Conservation (phyloP, 2,888 invertebrate genomes). For the Oscheius sp. region DNA sequence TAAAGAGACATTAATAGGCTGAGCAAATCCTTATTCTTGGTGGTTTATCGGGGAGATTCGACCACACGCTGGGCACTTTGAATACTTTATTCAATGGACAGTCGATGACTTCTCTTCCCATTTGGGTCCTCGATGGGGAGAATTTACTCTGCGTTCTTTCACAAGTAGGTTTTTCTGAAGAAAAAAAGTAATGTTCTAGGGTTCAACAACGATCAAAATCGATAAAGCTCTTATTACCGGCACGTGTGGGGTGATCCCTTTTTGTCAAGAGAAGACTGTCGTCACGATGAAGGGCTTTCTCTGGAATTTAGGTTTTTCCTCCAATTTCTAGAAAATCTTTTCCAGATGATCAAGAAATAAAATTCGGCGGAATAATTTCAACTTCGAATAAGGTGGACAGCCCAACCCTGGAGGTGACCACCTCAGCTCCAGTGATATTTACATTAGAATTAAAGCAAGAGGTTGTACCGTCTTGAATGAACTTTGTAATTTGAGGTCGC, state of each 20-base stretch:
- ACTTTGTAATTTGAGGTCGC: no score
- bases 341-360: slow-evolving; percentile 21
- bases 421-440: slow-evolving; percentile 21
- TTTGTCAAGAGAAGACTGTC: slow-evolving; percentile 52
- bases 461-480: not conserved
- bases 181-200: slow-evolving; percentile 23
- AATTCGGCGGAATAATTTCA: slow-evolving; percentile 26
- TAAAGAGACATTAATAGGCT: slow-evolving; percentile 15
- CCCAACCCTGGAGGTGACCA: not conserved
- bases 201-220: slow-evolving; percentile 26
- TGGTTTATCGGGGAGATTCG: slow-evolving; percentile 63
- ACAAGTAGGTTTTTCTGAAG: slow-evolving; percentile 30
- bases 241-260: slow-evolving; percentile 61
- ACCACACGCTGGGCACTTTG: slow-evolving; percentile 61
- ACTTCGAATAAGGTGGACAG: slow-evolving; percentile 21
- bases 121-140: slow-evolving; percentile 37
- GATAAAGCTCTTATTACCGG: slow-evolving; percentile 30
- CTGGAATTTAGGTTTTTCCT: slow-evolving; percentile 56
- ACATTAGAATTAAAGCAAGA: slow-evolving; percentile 17
- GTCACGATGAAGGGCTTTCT: slow-evolving; percentile 60
- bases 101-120: not conserved
- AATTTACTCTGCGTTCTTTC: slow-evolving; percentile 40
- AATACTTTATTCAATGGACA: slow-evolving; percentile 41
- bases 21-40: slow-evolving; percentile 46
- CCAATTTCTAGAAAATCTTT: not conserved